Base-by-base conservation (phyloP, 2,888 invertebrate genomes). In the Galerucella nymphaeae region DNA sequence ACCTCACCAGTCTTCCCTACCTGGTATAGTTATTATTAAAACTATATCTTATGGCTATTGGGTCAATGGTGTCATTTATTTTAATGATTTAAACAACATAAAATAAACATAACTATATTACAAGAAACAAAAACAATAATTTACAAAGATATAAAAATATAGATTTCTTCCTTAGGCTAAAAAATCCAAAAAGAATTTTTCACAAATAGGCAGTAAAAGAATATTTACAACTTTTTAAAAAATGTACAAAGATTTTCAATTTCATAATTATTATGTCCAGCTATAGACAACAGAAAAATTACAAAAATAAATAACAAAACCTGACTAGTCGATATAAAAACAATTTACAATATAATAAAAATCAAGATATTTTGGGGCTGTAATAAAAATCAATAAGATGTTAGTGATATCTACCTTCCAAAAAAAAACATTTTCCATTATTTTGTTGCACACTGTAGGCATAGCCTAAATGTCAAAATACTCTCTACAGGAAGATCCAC, bases 71-170 rank as follows among this genome's bases (percentile, higher is more conserved):
- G 20, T 18, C 9, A 10, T 16, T 55, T 11, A n/a, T 18, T 55
- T 16, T 1, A 18, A 55, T 16, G 10, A 16, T 18, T 38, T 8
- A 66, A 55, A 42, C 57, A 48, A 55, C 62, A 18, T 66, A 48
- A 64, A 75, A 73, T 73, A 73, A 63, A 73, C 57, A 67, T 67
- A 69, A 73, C 71, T 76, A 76, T 75, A 73, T 73, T 45, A 73
- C 70, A 70, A 63, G 70, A 72, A 74, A 74, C 67, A 73, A 74
- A 53, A 78, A 77, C 69, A 81, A 78, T 70, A 80, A 78, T 77
- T 80, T 82, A 83, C 78, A 83, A 83, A 83, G 80, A 82, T 83
- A 83, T 79, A 83, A 83, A 83, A 83, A 83, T 82, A 82, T 53
- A 53, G 76, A 78, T 73, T 70, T 74, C 73, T 78, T 77, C 72